A percentile compares a stretch with the other conserved stretches of the same genome.
Conservation (phyloP, 2,888 invertebrate genomes). For the Aleiodes alternator region DNA sequence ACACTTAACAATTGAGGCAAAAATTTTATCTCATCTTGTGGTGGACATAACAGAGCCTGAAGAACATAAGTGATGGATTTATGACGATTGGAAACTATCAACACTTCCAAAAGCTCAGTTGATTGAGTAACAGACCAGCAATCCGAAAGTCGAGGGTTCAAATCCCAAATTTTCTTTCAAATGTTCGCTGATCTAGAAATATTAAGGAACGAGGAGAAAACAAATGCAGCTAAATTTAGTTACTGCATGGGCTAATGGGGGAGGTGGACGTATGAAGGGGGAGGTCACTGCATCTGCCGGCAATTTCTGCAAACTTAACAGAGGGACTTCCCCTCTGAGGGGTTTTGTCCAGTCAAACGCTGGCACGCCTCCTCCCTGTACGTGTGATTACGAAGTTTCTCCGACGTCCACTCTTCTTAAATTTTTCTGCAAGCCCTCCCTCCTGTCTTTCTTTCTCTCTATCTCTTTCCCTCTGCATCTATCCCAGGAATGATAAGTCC, state of each 20-base stretch:
- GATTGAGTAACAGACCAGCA: too few relatives aligned
- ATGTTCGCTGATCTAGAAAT: too few relatives aligned
- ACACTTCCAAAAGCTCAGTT: too few relatives aligned
- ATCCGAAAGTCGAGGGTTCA: too few relatives aligned
- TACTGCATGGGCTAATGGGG: not conserved
- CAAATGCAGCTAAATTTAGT: not conserved
- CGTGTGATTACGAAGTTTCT: constrained; percentile 43
- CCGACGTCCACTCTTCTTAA: constrained; percentile 50
- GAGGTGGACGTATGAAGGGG: constrained; percentile 32
- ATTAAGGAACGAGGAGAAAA: not conserved
- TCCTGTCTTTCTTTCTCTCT: not conserved
- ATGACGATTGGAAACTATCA: too few relatives aligned
- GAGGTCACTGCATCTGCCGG: constrained; percentile 64
- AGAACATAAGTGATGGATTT: too few relatives aligned
- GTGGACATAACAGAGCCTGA: too few relatives aligned
- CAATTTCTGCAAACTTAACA: constrained; percentile 49
- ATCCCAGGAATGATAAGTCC: constrained; percentile 25
- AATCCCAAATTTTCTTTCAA: too few relatives aligned
- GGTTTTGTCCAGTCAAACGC: constrained; percentile 48
- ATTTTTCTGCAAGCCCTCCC: constrained; percentile 50
- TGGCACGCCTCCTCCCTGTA: constrained; percentile 46
- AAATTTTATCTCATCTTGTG: too few relatives aligned
- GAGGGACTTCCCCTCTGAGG: constrained; percentile 54
- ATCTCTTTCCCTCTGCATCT: not conserved
- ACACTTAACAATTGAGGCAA: too few relatives aligned